Base-by-base conservation (phyloP, 2,888 invertebrate genomes). In the Mycogona germanica region DNA sequence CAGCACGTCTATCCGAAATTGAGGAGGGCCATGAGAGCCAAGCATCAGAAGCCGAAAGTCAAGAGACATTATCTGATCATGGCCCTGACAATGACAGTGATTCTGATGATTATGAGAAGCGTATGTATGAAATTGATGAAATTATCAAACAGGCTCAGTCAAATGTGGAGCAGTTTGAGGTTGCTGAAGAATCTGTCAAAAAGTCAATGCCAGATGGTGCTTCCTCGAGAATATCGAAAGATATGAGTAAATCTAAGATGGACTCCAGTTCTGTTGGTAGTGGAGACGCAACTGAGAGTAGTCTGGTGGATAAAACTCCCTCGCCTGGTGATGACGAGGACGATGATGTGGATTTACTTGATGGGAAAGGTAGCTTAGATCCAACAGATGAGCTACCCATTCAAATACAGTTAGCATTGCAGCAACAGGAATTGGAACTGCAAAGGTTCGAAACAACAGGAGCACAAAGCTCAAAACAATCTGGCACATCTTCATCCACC, bases 121-220 rank as follows among this genome's bases (percentile, higher is more conserved):
- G 78, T 53, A 79, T 80, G 72, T 77, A 78, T 65, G 79, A 80
- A 67, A 80, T 80, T 51, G 80, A 81, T 63, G 80, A 80, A 66
- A 79, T 80, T 44, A 80, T 80, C 58, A 71, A 76, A 57, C 77
- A 81, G 64, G 79, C 80, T 17, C 80, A 81, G 63, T 75, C 75
- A 7, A 80, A 80, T 64, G 79, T 80, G 7, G 80, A 80, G 62
- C 73, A 75, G 56, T 76, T 79, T 59, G 75, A 65, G 52, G 58
- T 38, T n/a, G 45, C 45, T 26, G 37, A 21, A 3, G 26, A 6
- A 3, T n/a, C 17, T 7, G 17, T 23, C 25, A 30, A 2, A 7
- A 51, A 46, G 35, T 25, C 56, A 3, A 49, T 44, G 14, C 46
- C 53, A 30, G 55, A 55, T 35, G 53, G 55, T 25, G 53, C 57